Conservation (phyloP, 2,888 invertebrate genomes). For the Leucozona laternaria region DNA sequence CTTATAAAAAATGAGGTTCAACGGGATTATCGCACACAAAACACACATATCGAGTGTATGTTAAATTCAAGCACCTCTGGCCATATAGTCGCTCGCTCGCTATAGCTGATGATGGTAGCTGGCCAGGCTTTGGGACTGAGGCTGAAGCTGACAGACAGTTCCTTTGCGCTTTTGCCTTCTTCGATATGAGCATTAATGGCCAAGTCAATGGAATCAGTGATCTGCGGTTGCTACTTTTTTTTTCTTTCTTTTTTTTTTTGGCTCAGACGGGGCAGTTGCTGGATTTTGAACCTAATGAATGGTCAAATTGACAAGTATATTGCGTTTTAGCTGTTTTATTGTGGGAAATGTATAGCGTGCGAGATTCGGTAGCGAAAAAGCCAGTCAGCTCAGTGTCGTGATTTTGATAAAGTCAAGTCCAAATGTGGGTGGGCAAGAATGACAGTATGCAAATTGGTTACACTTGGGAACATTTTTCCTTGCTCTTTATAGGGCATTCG, state of each 20-base stretch:
- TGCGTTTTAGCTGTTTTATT: slow-evolving; percentile 57
- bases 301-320: slow-evolving; percentile 68
- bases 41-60: slow-evolving; percentile 67
- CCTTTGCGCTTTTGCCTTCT: slow-evolving; percentile 51
- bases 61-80: slow-evolving; percentile 62
- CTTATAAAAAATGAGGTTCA: slow-evolving; percentile 65
- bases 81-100: slow-evolving; percentile 18
- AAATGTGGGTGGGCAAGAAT: slow-evolving; percentile 70
- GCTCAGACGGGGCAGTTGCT: not conserved
- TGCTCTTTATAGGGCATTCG: slow-evolving; percentile 20
- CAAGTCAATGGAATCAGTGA: slow-evolving; percentile 64
- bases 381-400: slow-evolving; percentile 63
- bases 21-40: slow-evolving; percentile 67
- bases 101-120: too few relatives aligned
- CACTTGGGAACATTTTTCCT: slow-evolving; percentile 14
- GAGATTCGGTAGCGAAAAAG: slow-evolving; percentile 63
- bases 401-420: slow-evolving; percentile 72
- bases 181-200: slow-evolving; percentile 64
- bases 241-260: not conserved
- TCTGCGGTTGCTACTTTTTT: slow-evolving; percentile 16
- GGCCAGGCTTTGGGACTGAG: not conserved
- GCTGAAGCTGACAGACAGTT: slow-evolving; percentile 50
- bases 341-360: slow-evolving; percentile 64
- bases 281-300: slow-evolving; percentile 61
- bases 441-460: slow-evolving; percentile 64